Evolutionary conservation across 1,140 invertebrate species (phyloP).

Genomic region (Bombus fervidus): DNA sequence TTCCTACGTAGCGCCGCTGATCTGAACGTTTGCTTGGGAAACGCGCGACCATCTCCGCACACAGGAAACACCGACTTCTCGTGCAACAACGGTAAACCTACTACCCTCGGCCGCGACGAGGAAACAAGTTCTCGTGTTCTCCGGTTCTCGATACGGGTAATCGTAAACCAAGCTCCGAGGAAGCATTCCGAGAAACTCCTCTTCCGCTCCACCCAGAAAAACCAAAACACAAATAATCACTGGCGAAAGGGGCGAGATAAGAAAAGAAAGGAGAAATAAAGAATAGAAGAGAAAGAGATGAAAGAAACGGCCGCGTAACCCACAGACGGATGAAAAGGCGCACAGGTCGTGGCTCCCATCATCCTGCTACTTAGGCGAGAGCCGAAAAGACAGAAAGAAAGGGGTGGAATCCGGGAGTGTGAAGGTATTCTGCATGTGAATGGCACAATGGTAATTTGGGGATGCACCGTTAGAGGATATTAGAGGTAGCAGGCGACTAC

Average conservation of each 20-base stretch:
- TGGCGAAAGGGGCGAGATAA: constrained; percentile 34
- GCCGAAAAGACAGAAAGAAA: constrained; percentile 16
- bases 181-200: constrained; percentile 35
- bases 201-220: constrained; percentile 79
- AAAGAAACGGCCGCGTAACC: neutral
- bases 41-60: neutral
- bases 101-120: neutral
- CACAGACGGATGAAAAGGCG: constrained; percentile 39
- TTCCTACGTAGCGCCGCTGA: neutral
- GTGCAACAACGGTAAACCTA: constrained; percentile 53
- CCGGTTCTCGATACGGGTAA: constrained; percentile 69
- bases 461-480: constrained; percentile 78
- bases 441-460: constrained; percentile 78
- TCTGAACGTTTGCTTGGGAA: neutral
- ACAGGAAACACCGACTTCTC: constrained; percentile 65
- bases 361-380: constrained; percentile 68
- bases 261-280: neutral
- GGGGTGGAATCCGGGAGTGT: constrained; percentile 62
- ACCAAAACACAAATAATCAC: constrained; percentile 82
- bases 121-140: constrained; percentile 29
- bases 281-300: constrained; percentile 39
- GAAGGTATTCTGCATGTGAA: constrained; percentile 80
- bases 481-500: constrained; percentile 42
- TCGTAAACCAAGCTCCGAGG: constrained; percentile 60
- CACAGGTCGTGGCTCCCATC: constrained; percentile 57